A percentile compares a stretch with the other conserved stretches of the same genome.
These are phyloP conservation scores for Illadopsis cleaveri DNA, from an alignment of 2,113 vertebrate species.

Conservation along the genomic window DNA sequence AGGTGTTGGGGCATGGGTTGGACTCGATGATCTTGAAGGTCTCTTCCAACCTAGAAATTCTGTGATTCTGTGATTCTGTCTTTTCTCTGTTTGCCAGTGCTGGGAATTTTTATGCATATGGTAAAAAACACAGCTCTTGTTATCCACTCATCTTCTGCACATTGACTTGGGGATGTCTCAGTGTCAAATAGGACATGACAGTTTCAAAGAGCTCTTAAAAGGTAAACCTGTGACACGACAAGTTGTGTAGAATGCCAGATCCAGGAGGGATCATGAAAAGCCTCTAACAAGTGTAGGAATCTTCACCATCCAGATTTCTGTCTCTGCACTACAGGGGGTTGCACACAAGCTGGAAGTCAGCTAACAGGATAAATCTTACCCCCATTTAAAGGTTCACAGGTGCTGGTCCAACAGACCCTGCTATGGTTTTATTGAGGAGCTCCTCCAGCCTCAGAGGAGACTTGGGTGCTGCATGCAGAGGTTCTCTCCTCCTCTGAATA, in stretches of 20 bases:
- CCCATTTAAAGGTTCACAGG: neutral
- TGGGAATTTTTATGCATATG: neutral
- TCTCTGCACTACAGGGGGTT: neutral
- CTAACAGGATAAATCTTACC: neutral
- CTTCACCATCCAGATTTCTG: neutral
- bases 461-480: neutral
- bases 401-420: neutral
- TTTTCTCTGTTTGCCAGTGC: neutral
- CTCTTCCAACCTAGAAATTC: too few species aligned
- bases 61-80: too few species aligned
- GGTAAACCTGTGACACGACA: neutral
- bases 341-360: neutral
- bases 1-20: too few species aligned
- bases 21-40: too few species aligned
- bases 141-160: neutral
- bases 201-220: neutral
- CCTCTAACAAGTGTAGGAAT: neutral
- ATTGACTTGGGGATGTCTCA: neutral
- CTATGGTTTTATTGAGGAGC: neutral
- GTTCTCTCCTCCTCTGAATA: neutral
- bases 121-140: neutral
- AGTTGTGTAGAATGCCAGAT: neutral
- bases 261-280: neutral
- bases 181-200: neutral
- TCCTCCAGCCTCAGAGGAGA: neutral